Evolutionary conservation across 2,113 vertebrate genomes (phyloP), one percentile per base, ranked within the genome.

Genomic region (Phyllostomus hastatus): DNA sequence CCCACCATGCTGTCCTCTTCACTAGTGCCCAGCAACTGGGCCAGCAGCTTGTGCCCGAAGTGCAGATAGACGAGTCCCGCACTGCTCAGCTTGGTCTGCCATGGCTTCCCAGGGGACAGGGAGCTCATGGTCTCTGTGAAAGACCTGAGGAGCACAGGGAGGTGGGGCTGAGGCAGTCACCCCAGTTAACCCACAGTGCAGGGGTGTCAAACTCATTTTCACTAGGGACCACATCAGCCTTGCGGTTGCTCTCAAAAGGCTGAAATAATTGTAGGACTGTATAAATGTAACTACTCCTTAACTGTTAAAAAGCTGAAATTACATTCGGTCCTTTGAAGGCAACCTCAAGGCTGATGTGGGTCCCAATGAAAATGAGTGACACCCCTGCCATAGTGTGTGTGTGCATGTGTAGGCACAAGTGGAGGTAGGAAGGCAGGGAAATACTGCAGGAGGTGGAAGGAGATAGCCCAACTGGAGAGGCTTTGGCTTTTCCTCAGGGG

Each of bases 11-110:
- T 97, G 97, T 99, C 98, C 0, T 98, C 98, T 95, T 99, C 98
- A 0, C 98, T 98, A 88, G 99, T 98, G 38, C 98, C 96, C 75
- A 99, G 98, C 83, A 99, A 98, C 73, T 97, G 98, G 0, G 99
- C 97, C 10, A 99, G 98, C 90, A 99, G 98, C 67, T 97, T 98
- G 48, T 95, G 97, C 28, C 99, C 99, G 6, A 99, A 99, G 97
- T 99, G 99, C 15, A 99, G 96, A 76, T 99, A 99, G 20, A 99
- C 97, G 78, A 99, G 97, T 38, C 99, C 99, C 0, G 99, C 99
- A 0, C 99, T 99, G 98, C 99, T 99, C 96, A 99, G 98, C 97
- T 99, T 99, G 10, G 99, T 99, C 95, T 98, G 98, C 99, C 99
- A 99, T 0, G 98, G 99, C 97, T 99, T 99, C 92, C 98, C 98